A percentile compares a stretch with the other conserved stretches of the same genome.
Conservation (phyloP, 2,888 invertebrate species). For the Dilophus febrilis region DNA sequence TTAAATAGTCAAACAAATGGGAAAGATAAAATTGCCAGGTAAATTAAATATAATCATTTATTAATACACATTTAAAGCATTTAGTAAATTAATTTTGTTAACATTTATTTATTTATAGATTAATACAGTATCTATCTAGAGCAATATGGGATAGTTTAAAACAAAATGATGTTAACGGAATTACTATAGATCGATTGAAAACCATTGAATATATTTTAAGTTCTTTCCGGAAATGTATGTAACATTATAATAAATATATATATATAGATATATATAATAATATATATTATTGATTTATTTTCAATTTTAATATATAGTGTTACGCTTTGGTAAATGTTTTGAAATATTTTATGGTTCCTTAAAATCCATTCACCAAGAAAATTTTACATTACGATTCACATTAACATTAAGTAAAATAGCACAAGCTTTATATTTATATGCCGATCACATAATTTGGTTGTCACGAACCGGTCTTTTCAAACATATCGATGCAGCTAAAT, state of each 20-base stretch:
- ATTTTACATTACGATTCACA: slow-evolving; percentile 49
- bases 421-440: slow-evolving; percentile 59
- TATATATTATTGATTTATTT: slow-evolving; percentile 1
- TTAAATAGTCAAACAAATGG: slow-evolving; percentile 26
- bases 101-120: slow-evolving; percentile 34
- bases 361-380: slow-evolving; percentile 52
- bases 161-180: slow-evolving; percentile 36
- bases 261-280: too few species aligned
- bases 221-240: slow-evolving; percentile 70
- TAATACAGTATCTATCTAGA: slow-evolving; percentile 67
- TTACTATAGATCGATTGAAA: slow-evolving; percentile 56
- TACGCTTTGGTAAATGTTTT: slow-evolving; percentile 68
- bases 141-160: slow-evolving; percentile 62
- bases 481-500: slow-evolving; percentile 53
- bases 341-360: slow-evolving; percentile 64
- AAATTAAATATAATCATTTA: slow-evolving; percentile 8
- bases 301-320: slow-evolving; percentile 36
- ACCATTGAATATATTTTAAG: slow-evolving; percentile 67
- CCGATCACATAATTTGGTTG: slow-evolving; percentile 78
- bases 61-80: not conserved
- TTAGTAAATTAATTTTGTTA: not conserved
- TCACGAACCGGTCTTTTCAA: slow-evolving; percentile 50
- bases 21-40: slow-evolving; percentile 28
- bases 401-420: slow-evolving; percentile 64
- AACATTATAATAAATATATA: slow-evolving; percentile 1